Evolutionary conservation across 2,888 invertebrate species (phyloP).

Genomic region (Drosophila meridiana): DNA sequence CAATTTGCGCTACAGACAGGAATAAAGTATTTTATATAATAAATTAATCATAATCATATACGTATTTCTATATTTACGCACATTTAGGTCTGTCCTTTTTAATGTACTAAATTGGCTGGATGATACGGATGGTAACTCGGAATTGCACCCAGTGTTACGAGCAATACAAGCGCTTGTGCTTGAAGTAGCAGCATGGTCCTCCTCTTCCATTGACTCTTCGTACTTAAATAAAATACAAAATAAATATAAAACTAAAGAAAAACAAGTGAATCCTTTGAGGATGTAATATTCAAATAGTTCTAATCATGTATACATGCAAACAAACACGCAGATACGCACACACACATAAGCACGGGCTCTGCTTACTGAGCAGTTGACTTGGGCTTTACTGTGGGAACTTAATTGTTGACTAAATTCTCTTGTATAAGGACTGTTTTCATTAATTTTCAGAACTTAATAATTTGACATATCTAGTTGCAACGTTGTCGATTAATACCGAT

Average conservation of each 20-base stretch:
- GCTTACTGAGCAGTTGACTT: too few species aligned
- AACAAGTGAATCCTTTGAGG: too few species aligned
- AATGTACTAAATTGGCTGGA: conserved; percentile 79
- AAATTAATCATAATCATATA: not conserved
- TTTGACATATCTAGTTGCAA: too few species aligned
- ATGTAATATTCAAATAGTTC: too few species aligned
- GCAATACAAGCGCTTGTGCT: conserved; percentile 77
- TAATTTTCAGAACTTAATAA: too few species aligned
- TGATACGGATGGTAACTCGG: conserved; percentile 53
- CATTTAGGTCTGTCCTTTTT: conserved; percentile 85
- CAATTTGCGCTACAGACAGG: conserved; percentile 89
- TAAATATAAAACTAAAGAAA: not conserved
- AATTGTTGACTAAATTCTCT: too few species aligned
- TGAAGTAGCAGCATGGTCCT: conserved; percentile 69
- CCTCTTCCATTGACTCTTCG: conserved; percentile 80
- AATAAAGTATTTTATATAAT: not conserved
- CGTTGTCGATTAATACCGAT: too few species aligned
- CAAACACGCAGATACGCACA: too few species aligned
- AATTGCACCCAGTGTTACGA: conserved; percentile 57
- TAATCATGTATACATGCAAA: too few species aligned
- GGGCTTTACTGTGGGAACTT: too few species aligned
- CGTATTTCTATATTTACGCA: conserved; percentile 49
- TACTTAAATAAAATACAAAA: conserved; percentile 47
- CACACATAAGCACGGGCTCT: too few species aligned
- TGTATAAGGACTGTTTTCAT: too few species aligned